Evolutionary conservation across 92 coral and sea anemone species (phyloP).

Genomic region (Meandrina meandrites): DNA sequence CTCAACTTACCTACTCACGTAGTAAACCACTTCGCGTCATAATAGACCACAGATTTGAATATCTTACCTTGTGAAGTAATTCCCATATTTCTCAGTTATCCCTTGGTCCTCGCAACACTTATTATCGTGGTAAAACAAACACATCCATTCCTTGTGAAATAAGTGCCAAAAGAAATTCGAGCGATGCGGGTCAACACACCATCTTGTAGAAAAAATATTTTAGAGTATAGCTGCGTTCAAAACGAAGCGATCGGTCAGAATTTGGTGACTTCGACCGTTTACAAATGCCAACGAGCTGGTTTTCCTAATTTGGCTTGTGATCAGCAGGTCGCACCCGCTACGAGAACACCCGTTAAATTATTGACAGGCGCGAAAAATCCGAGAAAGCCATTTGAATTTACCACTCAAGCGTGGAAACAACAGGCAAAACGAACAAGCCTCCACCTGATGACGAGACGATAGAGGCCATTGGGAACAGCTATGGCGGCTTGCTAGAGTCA

Average conservation of each 20-base stretch:
- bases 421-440: conserved; percentile 7
- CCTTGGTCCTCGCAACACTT: conserved; percentile 30
- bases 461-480: no score
- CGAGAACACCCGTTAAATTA: conserved; percentile 23
- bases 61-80: conserved; percentile 47
- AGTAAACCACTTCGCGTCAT: conserved; percentile 11
- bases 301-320: conserved; percentile 66
- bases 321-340: conserved; percentile 80
- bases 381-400: conserved; percentile 29
- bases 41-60: conserved; percentile 13
- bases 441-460: conserved; percentile 3
- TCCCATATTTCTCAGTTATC: conserved; percentile 35
- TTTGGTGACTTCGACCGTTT: conserved; percentile 13
- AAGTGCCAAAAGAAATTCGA: background rate
- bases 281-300: conserved; percentile 47
- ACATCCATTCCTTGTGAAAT: conserved; percentile 33
- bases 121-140: conserved; percentile 17
- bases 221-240: conserved; percentile 19
- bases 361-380: conserved; percentile 39
- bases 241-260: conserved; percentile 3
- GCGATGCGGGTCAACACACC: conserved; percentile 14
- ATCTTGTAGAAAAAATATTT: conserved; percentile 4
- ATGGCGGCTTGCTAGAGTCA: no score
- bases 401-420: conserved; percentile 46
- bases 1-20: conserved; percentile 1